Evolutionary conservation across 2,113 vertebrate species (phyloP).

Genomic region (Vicugna pacos): DNA sequence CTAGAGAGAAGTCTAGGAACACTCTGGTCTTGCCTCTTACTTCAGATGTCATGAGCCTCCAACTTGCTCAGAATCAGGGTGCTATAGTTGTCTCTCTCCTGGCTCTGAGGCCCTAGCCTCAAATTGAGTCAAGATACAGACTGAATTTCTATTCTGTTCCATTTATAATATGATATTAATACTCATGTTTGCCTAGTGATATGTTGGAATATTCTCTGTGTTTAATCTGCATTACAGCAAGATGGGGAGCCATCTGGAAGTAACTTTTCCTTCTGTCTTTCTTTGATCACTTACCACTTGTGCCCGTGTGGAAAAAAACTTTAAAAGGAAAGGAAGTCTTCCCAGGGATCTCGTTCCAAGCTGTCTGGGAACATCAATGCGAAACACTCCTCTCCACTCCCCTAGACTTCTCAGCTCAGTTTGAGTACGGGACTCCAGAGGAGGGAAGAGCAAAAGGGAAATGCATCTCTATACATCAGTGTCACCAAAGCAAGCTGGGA

Average conservation of each 20-base stretch:
- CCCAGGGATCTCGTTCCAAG: background rate
- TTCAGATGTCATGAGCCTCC: background rate
- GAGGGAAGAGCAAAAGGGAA: background rate
- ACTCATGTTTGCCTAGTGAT: constrained; percentile 53
- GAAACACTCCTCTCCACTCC: background rate
- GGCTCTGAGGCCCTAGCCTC: background rate
- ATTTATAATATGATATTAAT: constrained; percentile 57
- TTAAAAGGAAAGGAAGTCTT: constrained; percentile 48
- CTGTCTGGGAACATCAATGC: background rate
- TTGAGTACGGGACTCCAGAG: background rate
- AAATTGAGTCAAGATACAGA: constrained; percentile 48
- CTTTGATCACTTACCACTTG: constrained; percentile 50
- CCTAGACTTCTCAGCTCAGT: background rate
- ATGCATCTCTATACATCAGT: background rate
- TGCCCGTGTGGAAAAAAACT: background rate
- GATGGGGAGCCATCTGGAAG: constrained; percentile 73
- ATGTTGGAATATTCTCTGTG: constrained; percentile 29
- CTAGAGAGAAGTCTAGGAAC: background rate
- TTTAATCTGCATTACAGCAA: constrained; percentile 67
- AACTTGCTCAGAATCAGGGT: background rate
- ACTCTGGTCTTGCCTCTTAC: background rate
- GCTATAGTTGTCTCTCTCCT: background rate
- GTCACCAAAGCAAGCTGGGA: background rate
- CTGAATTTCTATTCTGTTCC: constrained; percentile 54
- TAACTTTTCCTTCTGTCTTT: constrained; percentile 68